phyloP scores from a whole-genome alignment of 2,888 invertebrate genomes.

The Lasioglossum figueresi region DNA sequence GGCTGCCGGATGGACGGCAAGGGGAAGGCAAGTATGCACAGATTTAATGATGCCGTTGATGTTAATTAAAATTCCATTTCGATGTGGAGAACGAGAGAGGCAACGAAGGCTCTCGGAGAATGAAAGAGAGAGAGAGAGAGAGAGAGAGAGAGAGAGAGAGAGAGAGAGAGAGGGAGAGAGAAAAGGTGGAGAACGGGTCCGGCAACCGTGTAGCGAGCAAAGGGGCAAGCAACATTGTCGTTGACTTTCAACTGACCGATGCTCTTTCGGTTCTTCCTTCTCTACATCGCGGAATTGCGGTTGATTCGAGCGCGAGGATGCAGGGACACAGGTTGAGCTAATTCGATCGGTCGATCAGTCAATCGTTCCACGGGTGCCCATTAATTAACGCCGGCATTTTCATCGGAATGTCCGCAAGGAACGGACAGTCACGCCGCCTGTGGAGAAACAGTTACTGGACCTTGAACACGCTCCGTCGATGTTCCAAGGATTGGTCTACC shows the following conservation, averaged over 20 bases:
- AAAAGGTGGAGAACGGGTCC: neutral
- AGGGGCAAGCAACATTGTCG: neutral
- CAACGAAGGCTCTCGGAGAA: neutral
- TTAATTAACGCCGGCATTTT: conserved; percentile 34
- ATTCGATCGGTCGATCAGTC: conserved; percentile 14
- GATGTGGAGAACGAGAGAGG: conserved; percentile 3
- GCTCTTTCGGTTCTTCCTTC: neutral
- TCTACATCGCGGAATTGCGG: neutral
- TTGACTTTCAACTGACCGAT: neutral
- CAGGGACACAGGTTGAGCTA: neutral
- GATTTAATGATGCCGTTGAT: conserved; percentile 41
- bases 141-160: neutral
- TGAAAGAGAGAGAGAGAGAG: neutral
- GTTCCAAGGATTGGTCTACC: conserved; percentile 37
- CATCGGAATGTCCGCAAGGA: conserved; percentile 33
- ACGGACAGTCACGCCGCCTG: conserved; percentile 12
- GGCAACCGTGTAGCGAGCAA: neutral
- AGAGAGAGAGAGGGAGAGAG: neutral
- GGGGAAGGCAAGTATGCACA: conserved; percentile 14
- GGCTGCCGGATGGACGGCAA: neutral
- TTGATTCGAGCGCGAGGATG: neutral
- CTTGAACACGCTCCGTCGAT: conserved; percentile 39
- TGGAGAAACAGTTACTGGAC: conserved; percentile 45
- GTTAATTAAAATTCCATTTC: conserved; percentile 54
- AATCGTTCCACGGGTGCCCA: neutral